These are phyloP conservation scores for Steinernema feltiae DNA, from an alignment of 1,140 invertebrate species.

Conservation along the genomic window DNA sequence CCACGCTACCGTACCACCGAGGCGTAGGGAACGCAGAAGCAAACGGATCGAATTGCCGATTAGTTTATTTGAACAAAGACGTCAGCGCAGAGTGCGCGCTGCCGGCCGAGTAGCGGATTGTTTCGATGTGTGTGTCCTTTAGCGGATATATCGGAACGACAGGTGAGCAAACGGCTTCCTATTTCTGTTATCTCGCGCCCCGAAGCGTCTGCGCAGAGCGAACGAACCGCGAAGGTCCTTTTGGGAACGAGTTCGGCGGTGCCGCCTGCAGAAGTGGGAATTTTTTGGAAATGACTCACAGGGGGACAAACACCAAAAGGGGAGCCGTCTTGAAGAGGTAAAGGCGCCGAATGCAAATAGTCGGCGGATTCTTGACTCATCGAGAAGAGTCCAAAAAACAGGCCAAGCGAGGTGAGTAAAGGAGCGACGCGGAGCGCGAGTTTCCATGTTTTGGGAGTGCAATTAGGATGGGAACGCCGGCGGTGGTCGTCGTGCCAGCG, in stretches of 20 bases:
- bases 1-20: background rate
- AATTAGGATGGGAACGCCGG: too few species aligned
- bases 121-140: background rate
- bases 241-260: constrained; percentile 7
- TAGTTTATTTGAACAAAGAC: constrained; percentile 13
- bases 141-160: background rate
- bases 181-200: background rate
- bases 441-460: background rate
- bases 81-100: background rate
- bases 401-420: background rate
- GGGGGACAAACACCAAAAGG: background rate
- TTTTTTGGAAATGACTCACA: constrained; percentile 9
- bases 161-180: background rate
- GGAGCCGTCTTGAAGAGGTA: too few species aligned
- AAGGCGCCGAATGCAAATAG: constrained; percentile 11
- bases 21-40: background rate
- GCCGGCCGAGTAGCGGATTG: too few species aligned
- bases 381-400: background rate
- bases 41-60: background rate
- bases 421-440: background rate
- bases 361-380: constrained; percentile 1
- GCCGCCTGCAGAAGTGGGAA: background rate
- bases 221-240: background rate
- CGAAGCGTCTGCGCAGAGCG: background rate
- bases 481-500: too few species aligned